Percentiles rank a stretch among this genome's conserved stretches.
These are phyloP conservation scores for Coryphaenoides rupestris DNA, from an alignment of 2,113 vertebrate species.

Conservation along the genomic window DNA sequence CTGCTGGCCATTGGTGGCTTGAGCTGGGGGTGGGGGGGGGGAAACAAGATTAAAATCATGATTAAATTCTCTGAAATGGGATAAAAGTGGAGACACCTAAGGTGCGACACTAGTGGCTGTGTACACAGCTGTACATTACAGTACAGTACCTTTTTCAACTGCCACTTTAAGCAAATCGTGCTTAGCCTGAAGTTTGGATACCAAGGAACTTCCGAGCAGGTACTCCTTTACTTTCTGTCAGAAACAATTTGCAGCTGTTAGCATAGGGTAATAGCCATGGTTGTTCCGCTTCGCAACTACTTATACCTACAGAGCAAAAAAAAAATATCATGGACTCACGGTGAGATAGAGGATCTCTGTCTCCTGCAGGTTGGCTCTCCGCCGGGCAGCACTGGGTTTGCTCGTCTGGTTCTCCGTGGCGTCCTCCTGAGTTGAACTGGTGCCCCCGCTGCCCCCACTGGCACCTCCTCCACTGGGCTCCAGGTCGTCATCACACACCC, in stretches of 20 bases:
- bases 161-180: conserved; percentile 82
- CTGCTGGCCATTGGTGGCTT: conserved; percentile 38
- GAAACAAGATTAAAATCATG: conserved; percentile 1
- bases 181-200: conserved; percentile 79
- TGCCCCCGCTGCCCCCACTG: conserved; percentile 32
- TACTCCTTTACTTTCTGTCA: conserved; percentile 78
- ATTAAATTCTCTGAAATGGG: background rate
- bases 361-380: conserved; percentile 77
- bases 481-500: conserved; percentile 70
- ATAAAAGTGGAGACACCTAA: background rate
- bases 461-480: conserved; percentile 46
- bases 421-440: conserved; percentile 62
- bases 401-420: conserved; percentile 60
- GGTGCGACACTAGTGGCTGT: background rate
- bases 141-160: conserved; percentile 79
- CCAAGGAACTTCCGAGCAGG: conserved; percentile 69
- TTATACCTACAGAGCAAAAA: no score
- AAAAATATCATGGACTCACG: conserved; percentile 56
- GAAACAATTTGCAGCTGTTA: background rate
- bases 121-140: background rate
- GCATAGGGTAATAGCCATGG: no score
- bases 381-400: conserved; percentile 61
- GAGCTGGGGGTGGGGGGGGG: conserved; percentile 38
- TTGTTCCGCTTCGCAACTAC: no score
- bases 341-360: conserved; percentile 75